Conservation (phyloP, 2,888 invertebrate species). For the Volucella zonaria region DNA sequence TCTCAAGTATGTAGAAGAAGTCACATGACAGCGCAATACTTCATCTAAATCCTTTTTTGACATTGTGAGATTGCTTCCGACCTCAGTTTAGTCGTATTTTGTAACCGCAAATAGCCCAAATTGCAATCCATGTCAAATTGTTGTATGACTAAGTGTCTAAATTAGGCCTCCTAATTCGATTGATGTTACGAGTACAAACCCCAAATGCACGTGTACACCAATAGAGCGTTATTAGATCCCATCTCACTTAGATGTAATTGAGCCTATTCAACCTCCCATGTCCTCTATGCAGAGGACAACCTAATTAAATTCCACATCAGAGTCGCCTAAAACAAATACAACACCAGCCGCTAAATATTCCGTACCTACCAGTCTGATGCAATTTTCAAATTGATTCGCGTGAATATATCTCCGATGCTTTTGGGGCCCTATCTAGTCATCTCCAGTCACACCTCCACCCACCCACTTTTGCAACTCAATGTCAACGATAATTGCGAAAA, state of each 20-base stretch:
- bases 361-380: background rate
- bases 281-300: background rate
- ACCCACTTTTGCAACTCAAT: background rate
- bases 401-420: background rate
- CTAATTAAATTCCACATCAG: background rate
- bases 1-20: too few species aligned
- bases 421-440: background rate
- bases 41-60: too few species aligned
- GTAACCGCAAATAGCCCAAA: background rate
- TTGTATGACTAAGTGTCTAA: background rate
- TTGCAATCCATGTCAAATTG: constrained; percentile 13
- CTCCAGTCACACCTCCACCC: background rate
- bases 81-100: background rate
- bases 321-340: background rate
- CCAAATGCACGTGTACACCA: background rate
- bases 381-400: constrained; percentile 13
- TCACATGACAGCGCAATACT: too few species aligned
- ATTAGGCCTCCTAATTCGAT: background rate
- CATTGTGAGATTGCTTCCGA: too few species aligned
- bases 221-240: background rate
- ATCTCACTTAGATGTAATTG: background rate
- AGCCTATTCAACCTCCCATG: background rate
- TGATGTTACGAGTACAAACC: background rate
- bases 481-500: constrained; percentile 15
- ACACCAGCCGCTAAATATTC: too few species aligned